Evolutionary conservation across 2,888 invertebrate genomes (phyloP).

Genomic region (Kuschelorhynchus macadamiae): DNA sequence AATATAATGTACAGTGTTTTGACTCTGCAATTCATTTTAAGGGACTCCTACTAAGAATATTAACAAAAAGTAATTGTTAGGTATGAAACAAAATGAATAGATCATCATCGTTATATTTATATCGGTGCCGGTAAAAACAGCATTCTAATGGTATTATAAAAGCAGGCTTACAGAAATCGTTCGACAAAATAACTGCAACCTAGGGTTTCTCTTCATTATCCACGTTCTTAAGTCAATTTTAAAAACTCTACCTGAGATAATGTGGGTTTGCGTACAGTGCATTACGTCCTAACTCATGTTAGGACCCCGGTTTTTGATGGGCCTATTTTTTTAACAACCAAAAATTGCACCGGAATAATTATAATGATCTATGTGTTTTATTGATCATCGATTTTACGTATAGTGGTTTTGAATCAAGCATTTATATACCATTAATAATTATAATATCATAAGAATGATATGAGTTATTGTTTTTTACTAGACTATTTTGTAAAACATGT

Average conservation of each 20-base stretch:
- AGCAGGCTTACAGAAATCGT: slow-evolving; percentile 7
- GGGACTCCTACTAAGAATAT: no score
- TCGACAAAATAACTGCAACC: slow-evolving; percentile 10
- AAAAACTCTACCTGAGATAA: slow-evolving; percentile 39
- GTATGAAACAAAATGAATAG: slow-evolving; percentile 12
- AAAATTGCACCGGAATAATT: slow-evolving; percentile 30
- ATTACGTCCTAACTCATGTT: slow-evolving; percentile 20
- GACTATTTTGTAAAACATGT: no score
- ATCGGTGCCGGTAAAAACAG: no score
- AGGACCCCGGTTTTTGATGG: slow-evolving; percentile 16
- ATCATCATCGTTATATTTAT: slow-evolving; percentile 25
- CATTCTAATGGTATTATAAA: slow-evolving; percentile 27
- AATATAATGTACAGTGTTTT: no score
- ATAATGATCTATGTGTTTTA: slow-evolving; percentile 17
- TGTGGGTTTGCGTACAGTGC: not conserved
- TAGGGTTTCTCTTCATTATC: slow-evolving; percentile 15
- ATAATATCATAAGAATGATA: no score
- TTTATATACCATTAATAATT: no score
- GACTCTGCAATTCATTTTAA: no score
- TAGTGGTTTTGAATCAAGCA: slow-evolving; percentile 3
- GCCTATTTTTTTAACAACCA: slow-evolving; percentile 16
- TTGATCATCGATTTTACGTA: slow-evolving; percentile 5
- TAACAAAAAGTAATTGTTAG: no score
- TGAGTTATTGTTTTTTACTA: no score
- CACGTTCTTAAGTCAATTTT: slow-evolving; percentile 32